A percentile compares a stretch with the other conserved stretches of the same genome.
phyloP scores from a whole-genome alignment of 2,113 vertebrate species.

The Monarcha castaneiventris region DNA sequence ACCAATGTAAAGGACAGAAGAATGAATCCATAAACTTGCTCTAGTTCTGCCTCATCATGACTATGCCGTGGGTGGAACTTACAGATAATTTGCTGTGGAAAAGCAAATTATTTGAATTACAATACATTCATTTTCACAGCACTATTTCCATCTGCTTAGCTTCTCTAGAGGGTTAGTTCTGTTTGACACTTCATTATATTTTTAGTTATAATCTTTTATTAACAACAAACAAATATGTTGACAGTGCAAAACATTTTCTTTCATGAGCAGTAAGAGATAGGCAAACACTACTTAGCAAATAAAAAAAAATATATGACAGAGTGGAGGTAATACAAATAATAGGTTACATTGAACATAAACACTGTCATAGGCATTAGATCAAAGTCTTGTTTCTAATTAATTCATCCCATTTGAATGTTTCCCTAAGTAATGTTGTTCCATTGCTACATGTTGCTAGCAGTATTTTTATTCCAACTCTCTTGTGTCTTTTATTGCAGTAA shows the following conservation, averaged over 20 bases:
- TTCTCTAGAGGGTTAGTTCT: slow-evolving; percentile 47
- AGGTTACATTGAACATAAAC: slow-evolving; percentile 30
- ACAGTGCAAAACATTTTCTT: slow-evolving; percentile 46
- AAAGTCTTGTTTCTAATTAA: slow-evolving; percentile 56
- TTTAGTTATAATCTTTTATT: slow-evolving; percentile 62
- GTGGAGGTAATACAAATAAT: slow-evolving; percentile 50
- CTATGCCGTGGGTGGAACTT: not conserved
- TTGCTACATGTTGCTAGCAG: slow-evolving; percentile 1
- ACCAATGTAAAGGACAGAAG: not conserved
- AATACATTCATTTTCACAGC: not conserved
- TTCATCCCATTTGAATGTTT: slow-evolving; percentile 34
- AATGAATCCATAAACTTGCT: not conserved
- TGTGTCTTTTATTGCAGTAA: slow-evolving; percentile 15
- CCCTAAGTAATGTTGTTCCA: not conserved
- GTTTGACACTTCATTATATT: slow-evolving; percentile 58
- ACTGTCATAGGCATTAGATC: slow-evolving; percentile 45
- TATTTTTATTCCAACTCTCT: slow-evolving; percentile 7
- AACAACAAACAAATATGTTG: slow-evolving; percentile 50
- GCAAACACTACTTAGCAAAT: not conserved
- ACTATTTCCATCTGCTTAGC: slow-evolving; percentile 32
- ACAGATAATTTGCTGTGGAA: not conserved
- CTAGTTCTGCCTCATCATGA: not conserved
- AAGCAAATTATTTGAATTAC: slow-evolving; percentile 34
- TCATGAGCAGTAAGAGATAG: slow-evolving; percentile 4
- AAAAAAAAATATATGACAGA: slow-evolving; percentile 9